Evolutionary conservation across 2,113 vertebrate species (phyloP), one percentile per base, ranked within the genome.

Genomic region (Anguilla rostrata): DNA sequence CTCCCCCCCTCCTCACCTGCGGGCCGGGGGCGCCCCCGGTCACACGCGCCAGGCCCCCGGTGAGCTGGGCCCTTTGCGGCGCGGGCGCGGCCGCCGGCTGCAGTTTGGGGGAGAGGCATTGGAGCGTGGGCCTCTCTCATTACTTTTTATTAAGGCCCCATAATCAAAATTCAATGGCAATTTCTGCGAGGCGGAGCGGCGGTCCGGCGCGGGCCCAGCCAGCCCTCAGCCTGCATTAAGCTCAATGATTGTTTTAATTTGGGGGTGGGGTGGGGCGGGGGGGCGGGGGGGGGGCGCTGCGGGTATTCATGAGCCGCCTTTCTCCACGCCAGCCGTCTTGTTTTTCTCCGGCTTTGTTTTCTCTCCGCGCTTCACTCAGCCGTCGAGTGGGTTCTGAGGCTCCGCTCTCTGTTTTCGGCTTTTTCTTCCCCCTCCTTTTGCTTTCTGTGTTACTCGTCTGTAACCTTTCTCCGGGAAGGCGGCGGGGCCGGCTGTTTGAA

Each of bases 61-160:
- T 75, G 0, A 82, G 78, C 53, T 84, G 87, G 84, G 87, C 34
- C 34, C 34, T 34, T 34, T 1, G 1, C 34, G 34, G 34, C 34
- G 34, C 34, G 34, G 34, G 9, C 66, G 87, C 86, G 89, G n/a
- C 83, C 86, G 86, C 84, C 0, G 0, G 82, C 78, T 84, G 43
- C 90, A 88, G 39, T 88, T 87, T 90, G 56, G 87, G 90, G 85
- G 83, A 87, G 83, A 90, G 43, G 78, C 83, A 84, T 86, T 57
- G 26, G 88, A 89, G 90, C 89, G 5, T 90, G 66, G 88, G 78
- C 89, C 63, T 49, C 82, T 92, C 89, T 87, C 63, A 85, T 92
- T 91, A 91, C 84, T 89, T 91, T 94, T 90, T 90, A 88, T 93
- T 89, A 92, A 87, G 91, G 90, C 46, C 84, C 71, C 87, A 66